Percentiles rank a stretch among this genome's conserved stretches.
Conservation (phyloP, 2,113 vertebrate species). For the Pseudolaguvia tuberculata region DNA sequence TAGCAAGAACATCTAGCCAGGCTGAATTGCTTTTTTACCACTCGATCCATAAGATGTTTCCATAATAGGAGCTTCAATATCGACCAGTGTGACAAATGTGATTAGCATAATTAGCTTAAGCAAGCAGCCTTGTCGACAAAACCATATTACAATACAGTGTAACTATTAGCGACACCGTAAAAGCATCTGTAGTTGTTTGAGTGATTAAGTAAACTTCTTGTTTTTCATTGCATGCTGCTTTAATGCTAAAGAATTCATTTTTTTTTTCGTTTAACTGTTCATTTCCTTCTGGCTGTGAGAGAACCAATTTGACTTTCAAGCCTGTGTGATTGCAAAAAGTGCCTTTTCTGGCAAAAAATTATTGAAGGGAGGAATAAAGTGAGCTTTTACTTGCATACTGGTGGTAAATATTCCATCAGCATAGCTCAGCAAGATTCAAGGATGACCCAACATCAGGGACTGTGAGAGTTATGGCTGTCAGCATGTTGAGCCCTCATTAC, state of each 20-base stretch:
- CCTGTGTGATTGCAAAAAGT: neutral
- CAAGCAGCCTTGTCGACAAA: constrained; percentile 9
- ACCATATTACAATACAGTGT: constrained; percentile 11
- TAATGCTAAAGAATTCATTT: neutral
- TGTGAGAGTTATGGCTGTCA: constrained; percentile 41
- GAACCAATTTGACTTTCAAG: constrained; percentile 1
- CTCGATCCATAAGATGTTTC: constrained; percentile 9
- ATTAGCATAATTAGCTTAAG: constrained; percentile 17
- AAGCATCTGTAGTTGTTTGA: constrained; percentile 10
- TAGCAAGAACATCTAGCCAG: neutral
- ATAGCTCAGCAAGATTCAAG: constrained; percentile 34
- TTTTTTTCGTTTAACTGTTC: constrained; percentile 4
- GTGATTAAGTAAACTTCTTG: neutral
- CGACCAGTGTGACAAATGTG: neutral
- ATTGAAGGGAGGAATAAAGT: neutral
- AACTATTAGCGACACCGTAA: constrained; percentile 17
- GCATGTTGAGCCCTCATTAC: constrained; percentile 38
- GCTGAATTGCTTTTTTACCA: neutral
- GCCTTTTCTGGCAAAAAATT: constrained; percentile 9
- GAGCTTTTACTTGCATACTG: constrained; percentile 16
- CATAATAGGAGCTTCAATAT: constrained; percentile 8
- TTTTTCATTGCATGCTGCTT: neutral
- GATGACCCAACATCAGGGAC: constrained; percentile 34
- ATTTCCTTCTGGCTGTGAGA: neutral
- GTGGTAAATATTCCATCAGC: constrained; percentile 35